phyloP scores from a whole-genome alignment of 2,113 vertebrate species.

The Pavo muticus region DNA sequence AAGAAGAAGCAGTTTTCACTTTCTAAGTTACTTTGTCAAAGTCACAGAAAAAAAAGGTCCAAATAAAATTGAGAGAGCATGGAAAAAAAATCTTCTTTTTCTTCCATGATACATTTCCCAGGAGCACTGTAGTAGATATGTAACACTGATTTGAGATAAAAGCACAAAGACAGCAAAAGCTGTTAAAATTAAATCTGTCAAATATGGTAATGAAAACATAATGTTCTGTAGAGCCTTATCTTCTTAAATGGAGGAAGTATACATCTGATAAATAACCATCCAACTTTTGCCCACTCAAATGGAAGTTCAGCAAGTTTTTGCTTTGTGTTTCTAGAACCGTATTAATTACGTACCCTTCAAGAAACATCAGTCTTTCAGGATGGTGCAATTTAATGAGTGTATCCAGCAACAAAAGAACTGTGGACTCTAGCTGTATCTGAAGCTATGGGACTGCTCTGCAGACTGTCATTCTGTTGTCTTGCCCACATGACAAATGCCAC shows the following conservation, averaged over 20 bases:
- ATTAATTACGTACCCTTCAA: neutral
- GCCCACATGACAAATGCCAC: neutral
- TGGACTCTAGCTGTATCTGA: neutral
- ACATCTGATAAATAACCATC: neutral
- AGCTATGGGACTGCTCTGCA: neutral
- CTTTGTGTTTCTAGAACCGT: neutral
- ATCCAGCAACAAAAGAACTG: neutral
- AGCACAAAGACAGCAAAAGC: slow-evolving; percentile 51
- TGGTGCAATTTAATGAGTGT: neutral
- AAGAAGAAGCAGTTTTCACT: neutral
- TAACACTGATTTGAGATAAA: slow-evolving; percentile 28
- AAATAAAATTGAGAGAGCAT: neutral
- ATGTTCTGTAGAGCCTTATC: neutral
- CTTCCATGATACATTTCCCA: neutral
- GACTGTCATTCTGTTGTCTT: neutral
- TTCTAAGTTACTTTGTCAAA: neutral
- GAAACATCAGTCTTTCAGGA: neutral
- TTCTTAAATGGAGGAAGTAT: slow-evolving; percentile 27
- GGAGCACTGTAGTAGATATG: neutral
- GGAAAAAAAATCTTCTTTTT: neutral
- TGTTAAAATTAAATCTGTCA: slow-evolving; percentile 48
- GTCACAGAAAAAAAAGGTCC: neutral
- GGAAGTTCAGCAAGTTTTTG: neutral
- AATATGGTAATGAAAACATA: slow-evolving; percentile 29
- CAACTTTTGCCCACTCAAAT: neutral